A percentile compares a stretch with the other conserved stretches of the same genome.
These are phyloP conservation scores for Megaleporinus macrocephalus DNA, from an alignment of 2,113 vertebrate genomes.

Conservation along the genomic window DNA sequence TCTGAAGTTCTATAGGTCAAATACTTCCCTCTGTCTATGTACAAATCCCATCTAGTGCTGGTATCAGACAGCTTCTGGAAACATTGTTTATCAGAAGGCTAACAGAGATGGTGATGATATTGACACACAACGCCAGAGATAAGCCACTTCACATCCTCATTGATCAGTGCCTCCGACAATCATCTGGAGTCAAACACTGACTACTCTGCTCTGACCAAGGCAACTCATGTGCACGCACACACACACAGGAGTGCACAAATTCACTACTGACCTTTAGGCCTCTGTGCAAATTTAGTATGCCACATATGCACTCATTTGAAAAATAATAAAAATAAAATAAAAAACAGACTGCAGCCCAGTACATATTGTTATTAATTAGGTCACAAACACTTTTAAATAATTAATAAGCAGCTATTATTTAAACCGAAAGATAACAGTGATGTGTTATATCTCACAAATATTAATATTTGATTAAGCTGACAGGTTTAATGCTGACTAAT, in stretches of 20 bases:
- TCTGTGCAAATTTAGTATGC: neutral
- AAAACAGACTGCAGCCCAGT: too few species aligned
- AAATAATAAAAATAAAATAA: neutral
- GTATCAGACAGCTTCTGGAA: conserved; percentile 46
- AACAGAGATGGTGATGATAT: conserved; percentile 59
- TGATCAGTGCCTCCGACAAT: conserved; percentile 54
- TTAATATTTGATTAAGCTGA: too few species aligned
- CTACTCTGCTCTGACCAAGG: conserved; percentile 33
- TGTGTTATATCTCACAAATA: too few species aligned
- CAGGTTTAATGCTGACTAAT: too few species aligned
- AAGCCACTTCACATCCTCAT: conserved; percentile 64
- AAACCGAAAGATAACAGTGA: too few species aligned
- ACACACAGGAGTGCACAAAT: too few species aligned
- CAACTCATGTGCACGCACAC: neutral
- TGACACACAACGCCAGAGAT: conserved; percentile 62
- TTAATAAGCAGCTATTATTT: too few species aligned
- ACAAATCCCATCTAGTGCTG: conserved; percentile 42
- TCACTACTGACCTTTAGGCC: neutral
- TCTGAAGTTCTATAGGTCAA: conserved; percentile 6
- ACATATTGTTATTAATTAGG: too few species aligned
- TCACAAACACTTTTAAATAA: too few species aligned
- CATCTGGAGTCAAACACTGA: conserved; percentile 47
- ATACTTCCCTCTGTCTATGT: conserved; percentile 24
- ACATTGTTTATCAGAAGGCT: conserved; percentile 64
- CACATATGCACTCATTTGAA: neutral